phyloP scores from a whole-genome alignment of 1,140 invertebrate species.

The Caenorhabditis remanei region DNA sequence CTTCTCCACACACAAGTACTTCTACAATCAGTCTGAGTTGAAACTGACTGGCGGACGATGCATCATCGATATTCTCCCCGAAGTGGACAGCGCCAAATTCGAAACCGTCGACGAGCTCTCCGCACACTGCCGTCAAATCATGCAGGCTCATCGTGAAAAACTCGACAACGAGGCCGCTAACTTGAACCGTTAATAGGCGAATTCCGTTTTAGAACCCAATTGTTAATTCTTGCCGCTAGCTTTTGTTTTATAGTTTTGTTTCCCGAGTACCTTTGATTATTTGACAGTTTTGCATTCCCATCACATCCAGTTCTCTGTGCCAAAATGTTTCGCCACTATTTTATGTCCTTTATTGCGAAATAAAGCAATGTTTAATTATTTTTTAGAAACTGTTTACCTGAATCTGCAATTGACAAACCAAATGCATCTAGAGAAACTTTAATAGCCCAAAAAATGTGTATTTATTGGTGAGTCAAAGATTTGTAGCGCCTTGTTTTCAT shows the following conservation, averaged over 20 bases:
- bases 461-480: too few relatives aligned
- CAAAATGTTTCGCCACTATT: too few relatives aligned
- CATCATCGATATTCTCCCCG: conserved; percentile 61
- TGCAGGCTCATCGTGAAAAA: conserved; percentile 57
- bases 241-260: background rate
- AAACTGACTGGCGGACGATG: conserved; percentile 49
- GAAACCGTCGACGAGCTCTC: conserved; percentile 63
- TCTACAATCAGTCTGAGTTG: conserved; percentile 57
- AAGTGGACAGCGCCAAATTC: conserved; percentile 62
- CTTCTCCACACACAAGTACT: conserved; percentile 65
- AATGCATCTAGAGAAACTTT: too few relatives aligned
- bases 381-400: too few relatives aligned
- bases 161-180: conserved; percentile 55
- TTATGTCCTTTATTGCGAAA: too few relatives aligned
- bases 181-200: background rate
- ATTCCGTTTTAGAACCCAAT: background rate
- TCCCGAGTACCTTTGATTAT: background rate
- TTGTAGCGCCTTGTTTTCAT: too few relatives aligned
- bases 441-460: too few relatives aligned
- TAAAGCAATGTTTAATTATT: too few relatives aligned
- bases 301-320: background rate
- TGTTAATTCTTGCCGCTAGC: conserved; percentile 41
- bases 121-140: conserved; percentile 55
- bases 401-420: too few relatives aligned
- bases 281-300: background rate